Evolutionary conservation across 2,797 vertebrate genomes (phyloP), one percentile per base, ranked within the genome.

Genomic region (Percopsis omiscomaycus): DNA sequence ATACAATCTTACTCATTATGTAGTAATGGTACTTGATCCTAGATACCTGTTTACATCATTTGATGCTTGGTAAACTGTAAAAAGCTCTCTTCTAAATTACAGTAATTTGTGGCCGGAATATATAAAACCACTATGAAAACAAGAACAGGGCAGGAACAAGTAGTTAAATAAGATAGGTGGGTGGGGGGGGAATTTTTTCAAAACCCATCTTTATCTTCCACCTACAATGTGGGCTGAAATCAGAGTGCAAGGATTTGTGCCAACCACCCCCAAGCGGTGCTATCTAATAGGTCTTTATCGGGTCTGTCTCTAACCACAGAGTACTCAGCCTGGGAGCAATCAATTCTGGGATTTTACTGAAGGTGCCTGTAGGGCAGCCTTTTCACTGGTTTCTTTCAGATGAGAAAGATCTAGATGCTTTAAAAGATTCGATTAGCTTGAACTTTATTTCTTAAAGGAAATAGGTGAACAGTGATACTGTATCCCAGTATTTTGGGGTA

Each of bases 321-420:
- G 14, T 12, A 32, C 59, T 32, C 55, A 29, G 52, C 58, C 30
- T 53, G 47, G 32, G 27, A 59, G 10, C 48, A 45, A 28, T 16
- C 4, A 46, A 69, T 55, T 42, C 52, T 42, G 46, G 15, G 27
- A 46, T 55, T 50, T 69, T 57, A 63, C 51, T 68, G 59, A 27
- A 48, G 55, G 55, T 51, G 30, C 14, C 10, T 32, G 3, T 51
- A 61, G 47, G 47, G 30, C 55, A 62, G 47, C 37, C 45, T 60
- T 13, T 48, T 69, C 8, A 37, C 8, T 5, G 32, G 5, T 37
- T 37, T 8, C 32, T 37, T 37, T 37, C 8, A 37, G 32, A 37
- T 8, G 1, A 37, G 32, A 37, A 37, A 37, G 32, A 37, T 22
- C 22, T 22, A 22, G 1, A 22, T 4, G 5, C 32, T 37, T 37